phyloP scores from a whole-genome alignment of 2,888 invertebrate species.

The Tenthredo amoena region DNA sequence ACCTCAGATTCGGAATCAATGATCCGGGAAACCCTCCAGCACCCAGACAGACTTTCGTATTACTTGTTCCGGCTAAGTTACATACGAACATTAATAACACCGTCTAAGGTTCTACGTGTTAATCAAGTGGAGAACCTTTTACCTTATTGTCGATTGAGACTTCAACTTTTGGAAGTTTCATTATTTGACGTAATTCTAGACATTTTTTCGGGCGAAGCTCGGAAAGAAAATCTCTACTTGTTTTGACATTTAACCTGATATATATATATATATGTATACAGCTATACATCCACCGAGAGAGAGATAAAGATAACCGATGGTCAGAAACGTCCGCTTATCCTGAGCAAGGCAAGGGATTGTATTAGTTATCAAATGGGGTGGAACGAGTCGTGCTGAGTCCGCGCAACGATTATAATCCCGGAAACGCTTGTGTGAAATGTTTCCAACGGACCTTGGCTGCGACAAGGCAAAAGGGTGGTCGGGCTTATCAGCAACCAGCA shows the following conservation, averaged over 20 bases:
- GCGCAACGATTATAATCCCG: conserved; percentile 50
- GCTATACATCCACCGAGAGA: background rate
- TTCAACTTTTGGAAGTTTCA: too few species aligned
- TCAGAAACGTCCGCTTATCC: conserved; percentile 37
- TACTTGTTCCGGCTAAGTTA: background rate
- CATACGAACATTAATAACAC: background rate
- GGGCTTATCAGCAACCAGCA: conserved; percentile 50
- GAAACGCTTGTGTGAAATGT: conserved; percentile 50
- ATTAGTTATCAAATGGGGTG: conserved; percentile 46
- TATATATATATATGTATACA: background rate
- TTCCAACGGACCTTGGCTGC: conserved; percentile 45
- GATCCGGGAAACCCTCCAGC: background rate
- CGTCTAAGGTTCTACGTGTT: background rate
- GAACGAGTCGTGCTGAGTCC: conserved; percentile 50
- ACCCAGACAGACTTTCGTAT: background rate
- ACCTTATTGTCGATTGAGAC: background rate
- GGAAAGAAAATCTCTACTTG: background rate
- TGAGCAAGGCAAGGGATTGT: conserved; percentile 43
- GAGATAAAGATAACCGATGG: conserved; percentile 35
- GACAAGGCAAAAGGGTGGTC: conserved; percentile 38
- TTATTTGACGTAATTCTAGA: background rate
- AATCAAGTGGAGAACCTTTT: background rate
- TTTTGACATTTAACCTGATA: background rate
- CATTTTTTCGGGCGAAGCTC: background rate
- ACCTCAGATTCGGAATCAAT: background rate